Conservation (phyloP, 2,888 invertebrate species). For the Marasmarcha lunaedactyla region DNA sequence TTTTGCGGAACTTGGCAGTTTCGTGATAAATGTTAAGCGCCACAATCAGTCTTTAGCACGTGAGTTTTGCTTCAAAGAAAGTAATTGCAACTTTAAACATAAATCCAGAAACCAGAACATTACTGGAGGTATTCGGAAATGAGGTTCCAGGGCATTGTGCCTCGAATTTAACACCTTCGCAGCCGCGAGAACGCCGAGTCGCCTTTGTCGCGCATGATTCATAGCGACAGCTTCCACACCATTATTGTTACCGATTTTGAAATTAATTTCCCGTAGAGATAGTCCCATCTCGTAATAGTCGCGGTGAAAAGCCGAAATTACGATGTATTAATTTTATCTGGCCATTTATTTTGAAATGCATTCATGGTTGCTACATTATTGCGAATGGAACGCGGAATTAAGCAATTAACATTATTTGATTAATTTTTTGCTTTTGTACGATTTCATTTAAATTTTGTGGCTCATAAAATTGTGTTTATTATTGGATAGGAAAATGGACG, state of each 20-base stretch:
- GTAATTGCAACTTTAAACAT: neutral
- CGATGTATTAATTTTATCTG: slow-evolving; percentile 34
- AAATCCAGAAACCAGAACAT: neutral
- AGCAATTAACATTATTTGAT: too few species aligned
- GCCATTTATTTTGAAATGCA: slow-evolving; percentile 25
- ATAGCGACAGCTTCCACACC: slow-evolving; percentile 26
- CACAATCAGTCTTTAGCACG: too few species aligned
- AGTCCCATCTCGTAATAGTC: slow-evolving; percentile 32
- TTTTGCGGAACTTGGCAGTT: too few species aligned
- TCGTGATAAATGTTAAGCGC: too few species aligned
- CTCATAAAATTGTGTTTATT: too few species aligned
- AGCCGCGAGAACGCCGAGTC: slow-evolving; percentile 22
- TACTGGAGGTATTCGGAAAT: slow-evolving; percentile 27
- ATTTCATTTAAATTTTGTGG: too few species aligned
- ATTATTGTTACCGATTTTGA: slow-evolving; percentile 54
- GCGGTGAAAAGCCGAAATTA: slow-evolving; percentile 38
- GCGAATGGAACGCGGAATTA: too few species aligned
- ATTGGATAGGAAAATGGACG: too few species aligned
- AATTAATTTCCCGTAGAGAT: slow-evolving; percentile 53
- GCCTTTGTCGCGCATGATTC: slow-evolving; percentile 55
- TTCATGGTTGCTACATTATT: neutral
- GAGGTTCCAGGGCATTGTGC: slow-evolving; percentile 32
- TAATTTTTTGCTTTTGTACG: too few species aligned
- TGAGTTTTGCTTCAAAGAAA: too few species aligned
- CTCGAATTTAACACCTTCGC: slow-evolving; percentile 50